Percentiles rank a stretch among this genome's conserved stretches.
phyloP scores from a whole-genome alignment of 35 echinoderm and acorn worm species.

The Ophiothrix spiculata region DNA sequence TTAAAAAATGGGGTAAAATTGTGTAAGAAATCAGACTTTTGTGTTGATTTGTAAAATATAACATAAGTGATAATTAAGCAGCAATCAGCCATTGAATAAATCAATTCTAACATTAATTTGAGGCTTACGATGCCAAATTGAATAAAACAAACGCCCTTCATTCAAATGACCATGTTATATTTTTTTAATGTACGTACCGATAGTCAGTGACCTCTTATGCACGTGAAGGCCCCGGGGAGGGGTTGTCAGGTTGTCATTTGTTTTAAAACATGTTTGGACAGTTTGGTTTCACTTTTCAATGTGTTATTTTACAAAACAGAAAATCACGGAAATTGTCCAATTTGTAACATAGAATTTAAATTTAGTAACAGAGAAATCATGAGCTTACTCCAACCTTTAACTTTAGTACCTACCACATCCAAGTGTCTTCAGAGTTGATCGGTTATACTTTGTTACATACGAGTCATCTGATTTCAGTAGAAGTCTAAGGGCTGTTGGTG shows the following conservation, averaged over 20 bases:
- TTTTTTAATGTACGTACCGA: too few relatives aligned
- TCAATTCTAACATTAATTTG: too few relatives aligned
- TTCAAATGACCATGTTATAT: too few relatives aligned
- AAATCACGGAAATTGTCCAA: not conserved
- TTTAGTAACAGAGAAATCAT: not conserved
- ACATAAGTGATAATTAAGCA: too few relatives aligned
- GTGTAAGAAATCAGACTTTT: too few relatives aligned
- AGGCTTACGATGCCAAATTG: too few relatives aligned
- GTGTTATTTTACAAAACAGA: not conserved
- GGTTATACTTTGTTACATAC: conserved; percentile 79
- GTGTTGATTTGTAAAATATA: too few relatives aligned
- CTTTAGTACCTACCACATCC: conserved; percentile 78
- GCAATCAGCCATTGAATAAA: too few relatives aligned
- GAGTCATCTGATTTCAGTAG: conserved; percentile 75
- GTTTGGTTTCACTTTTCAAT: too few relatives aligned
- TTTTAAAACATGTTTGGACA: not conserved
- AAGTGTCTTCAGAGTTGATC: conserved; percentile 77
- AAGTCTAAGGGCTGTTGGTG: conserved; percentile 81
- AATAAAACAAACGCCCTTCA: too few relatives aligned
- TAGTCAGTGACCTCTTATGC: too few relatives aligned
- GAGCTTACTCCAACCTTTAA: not conserved
- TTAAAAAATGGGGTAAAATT: too few relatives aligned
- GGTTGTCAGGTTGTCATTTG: not conserved
- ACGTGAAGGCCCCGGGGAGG: not conserved
- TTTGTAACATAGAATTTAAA: not conserved